phyloP scores from a whole-genome alignment of 2,797 vertebrate genomes.

The Anableps anableps region DNA sequence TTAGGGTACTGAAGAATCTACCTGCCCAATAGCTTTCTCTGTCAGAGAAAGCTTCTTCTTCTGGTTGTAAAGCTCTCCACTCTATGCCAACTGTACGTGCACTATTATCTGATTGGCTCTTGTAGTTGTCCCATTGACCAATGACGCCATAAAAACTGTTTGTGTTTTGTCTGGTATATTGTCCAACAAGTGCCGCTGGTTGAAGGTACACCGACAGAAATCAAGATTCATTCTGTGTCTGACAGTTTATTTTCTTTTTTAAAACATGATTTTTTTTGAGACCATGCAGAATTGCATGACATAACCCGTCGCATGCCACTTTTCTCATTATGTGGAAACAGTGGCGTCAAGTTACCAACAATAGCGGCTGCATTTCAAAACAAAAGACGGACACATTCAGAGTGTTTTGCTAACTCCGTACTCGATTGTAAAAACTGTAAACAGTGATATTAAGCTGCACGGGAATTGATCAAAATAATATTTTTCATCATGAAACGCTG shows the following conservation, averaged over 20 bases:
- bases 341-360: slow-evolving; percentile 22
- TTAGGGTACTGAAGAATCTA: too few relatives aligned
- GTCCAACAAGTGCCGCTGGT: not conserved
- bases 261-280: not conserved
- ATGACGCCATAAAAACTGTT: slow-evolving; percentile 5
- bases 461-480: not conserved
- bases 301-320: not conserved
- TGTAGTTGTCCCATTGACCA: slow-evolving; percentile 12
- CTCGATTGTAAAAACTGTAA: not conserved
- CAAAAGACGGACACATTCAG: slow-evolving; percentile 10
- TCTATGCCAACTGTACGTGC: slow-evolving; percentile 38
- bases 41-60: too few relatives aligned
- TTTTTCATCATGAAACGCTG: too few relatives aligned
- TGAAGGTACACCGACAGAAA: not conserved
- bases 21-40: too few relatives aligned
- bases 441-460: not conserved
- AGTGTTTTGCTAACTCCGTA: not conserved
- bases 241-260: not conserved
- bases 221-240: not conserved
- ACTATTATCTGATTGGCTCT: slow-evolving; percentile 43
- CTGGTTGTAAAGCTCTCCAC: not conserved
- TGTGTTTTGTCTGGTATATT: not conserved
- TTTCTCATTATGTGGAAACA: not conserved
- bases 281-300: not conserved
- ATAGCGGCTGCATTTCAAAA: slow-evolving; percentile 38